Conservation (phyloP, 2,888 invertebrate genomes). For the Apamea sordens region DNA sequence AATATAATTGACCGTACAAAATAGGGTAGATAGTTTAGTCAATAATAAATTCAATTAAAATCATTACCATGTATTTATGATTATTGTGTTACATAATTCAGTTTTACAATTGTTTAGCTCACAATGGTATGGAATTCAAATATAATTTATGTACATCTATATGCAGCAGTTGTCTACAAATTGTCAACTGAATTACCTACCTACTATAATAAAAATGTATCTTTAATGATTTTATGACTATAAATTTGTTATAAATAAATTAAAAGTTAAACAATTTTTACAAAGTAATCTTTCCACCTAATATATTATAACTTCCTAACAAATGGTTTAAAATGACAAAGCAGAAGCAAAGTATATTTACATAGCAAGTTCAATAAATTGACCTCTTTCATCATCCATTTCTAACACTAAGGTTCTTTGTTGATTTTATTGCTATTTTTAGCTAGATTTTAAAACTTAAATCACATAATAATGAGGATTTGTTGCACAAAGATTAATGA, state of each 20-base stretch:
- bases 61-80: constrained; percentile 58
- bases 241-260: constrained; percentile 66
- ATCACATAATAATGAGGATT: constrained; percentile 12
- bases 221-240: constrained; percentile 58
- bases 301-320: constrained; percentile 46
- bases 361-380: constrained; percentile 64
- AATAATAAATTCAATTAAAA: constrained; percentile 48
- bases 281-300: constrained; percentile 63
- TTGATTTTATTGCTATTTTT: constrained; percentile 28
- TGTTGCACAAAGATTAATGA: constrained; percentile 15
- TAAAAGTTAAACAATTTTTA: constrained; percentile 61
- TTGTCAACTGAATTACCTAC: constrained; percentile 59
- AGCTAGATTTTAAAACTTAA: constrained; percentile 18
- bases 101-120: constrained; percentile 50
- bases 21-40: constrained; percentile 31
- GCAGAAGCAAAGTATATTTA: constrained; percentile 65
- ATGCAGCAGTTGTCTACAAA: constrained; percentile 32
- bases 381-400: constrained; percentile 60
- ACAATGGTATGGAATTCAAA: constrained; percentile 42
- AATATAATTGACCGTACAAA: constrained; percentile 37
- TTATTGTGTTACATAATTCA: constrained; percentile 53
- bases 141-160: constrained; percentile 56
- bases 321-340: constrained; percentile 61
- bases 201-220: constrained; percentile 54
- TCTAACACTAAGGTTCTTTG: constrained; percentile 27